A percentile compares a stretch with the other conserved stretches of the same genome.
Conservation (phyloP, 2,797 vertebrate genomes). For the Silurus lanzhouensis region DNA sequence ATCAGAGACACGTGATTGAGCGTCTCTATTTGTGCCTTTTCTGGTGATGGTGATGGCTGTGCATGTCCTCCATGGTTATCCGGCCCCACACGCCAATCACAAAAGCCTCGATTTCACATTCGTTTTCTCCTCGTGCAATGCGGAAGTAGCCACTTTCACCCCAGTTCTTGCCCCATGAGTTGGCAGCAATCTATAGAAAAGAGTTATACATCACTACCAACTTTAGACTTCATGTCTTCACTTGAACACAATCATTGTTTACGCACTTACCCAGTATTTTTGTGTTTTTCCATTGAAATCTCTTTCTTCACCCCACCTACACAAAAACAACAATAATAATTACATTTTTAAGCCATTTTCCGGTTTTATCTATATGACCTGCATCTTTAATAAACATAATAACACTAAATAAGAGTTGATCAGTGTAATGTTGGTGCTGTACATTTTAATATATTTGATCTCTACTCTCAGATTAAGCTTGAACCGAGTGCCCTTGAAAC, state of each 20-base stretch:
- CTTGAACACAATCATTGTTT: background rate
- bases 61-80: constrained; percentile 93
- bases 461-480: constrained; percentile 11
- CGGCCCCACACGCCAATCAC: constrained; percentile 94
- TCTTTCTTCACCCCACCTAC: constrained; percentile 91
- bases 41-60: constrained; percentile 69
- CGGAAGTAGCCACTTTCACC: constrained; percentile 92
- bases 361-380: background rate
- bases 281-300: constrained; percentile 75
- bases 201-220: background rate
- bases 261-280: constrained; percentile 88
- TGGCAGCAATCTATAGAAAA: constrained; percentile 83
- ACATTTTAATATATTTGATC: constrained; percentile 20
- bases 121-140: constrained; percentile 88
- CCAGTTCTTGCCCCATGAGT: constrained; percentile 96
- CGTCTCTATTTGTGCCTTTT: constrained; percentile 68
- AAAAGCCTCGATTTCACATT: constrained; percentile 94
- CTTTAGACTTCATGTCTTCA: background rate
- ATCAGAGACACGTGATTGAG: constrained; percentile 1
- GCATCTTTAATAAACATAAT: background rate
- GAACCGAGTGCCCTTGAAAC: constrained; percentile 6
- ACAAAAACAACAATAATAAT: constrained; percentile 48
- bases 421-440: background rate
- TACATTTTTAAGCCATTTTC: constrained; percentile 4
- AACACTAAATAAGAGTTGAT: background rate